These are phyloP conservation scores for Acrocyrtus sp. DNA, from an alignment of 2,888 invertebrate species.

Conservation along the genomic window DNA sequence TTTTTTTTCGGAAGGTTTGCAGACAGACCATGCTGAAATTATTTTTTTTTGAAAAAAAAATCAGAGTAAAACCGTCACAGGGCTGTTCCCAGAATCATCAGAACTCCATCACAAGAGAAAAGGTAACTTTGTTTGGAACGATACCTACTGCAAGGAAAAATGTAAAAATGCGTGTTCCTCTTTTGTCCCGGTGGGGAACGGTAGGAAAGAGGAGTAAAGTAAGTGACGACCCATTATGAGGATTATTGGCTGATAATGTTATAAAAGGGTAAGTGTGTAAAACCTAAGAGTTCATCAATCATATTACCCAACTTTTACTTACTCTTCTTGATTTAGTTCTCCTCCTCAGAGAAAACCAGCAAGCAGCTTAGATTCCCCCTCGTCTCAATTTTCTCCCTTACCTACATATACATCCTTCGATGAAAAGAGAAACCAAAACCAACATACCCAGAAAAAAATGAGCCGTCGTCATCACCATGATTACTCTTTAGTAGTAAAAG, in stretches of 20 bases:
- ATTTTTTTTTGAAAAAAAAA: no score
- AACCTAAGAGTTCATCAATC: conserved; percentile 54
- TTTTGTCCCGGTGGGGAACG: conserved; percentile 48
- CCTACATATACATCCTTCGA: no score
- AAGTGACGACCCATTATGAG: conserved; percentile 53
- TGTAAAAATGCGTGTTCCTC: neutral
- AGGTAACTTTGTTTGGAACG: neutral
- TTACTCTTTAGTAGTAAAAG: no score
- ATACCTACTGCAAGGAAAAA: neutral
- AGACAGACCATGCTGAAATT: no score
- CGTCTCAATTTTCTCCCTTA: neutral
- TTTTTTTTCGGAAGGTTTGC: no score
- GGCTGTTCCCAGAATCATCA: no score
- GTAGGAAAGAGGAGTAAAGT: conserved; percentile 13
- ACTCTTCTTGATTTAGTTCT: neutral
- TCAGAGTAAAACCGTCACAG: no score
- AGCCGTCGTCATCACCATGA: no score
- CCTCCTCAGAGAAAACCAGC: neutral
- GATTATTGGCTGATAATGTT: conserved; percentile 55
- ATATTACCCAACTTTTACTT: conserved; percentile 47
- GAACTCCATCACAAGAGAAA: neutral
- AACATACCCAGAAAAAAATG: no score
- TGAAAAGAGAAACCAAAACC: no score
- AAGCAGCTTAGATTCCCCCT: neutral
- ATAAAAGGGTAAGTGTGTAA: conserved; percentile 52